A percentile compares a stretch with the other conserved stretches of the same genome.
phyloP scores from a whole-genome alignment of 2,113 vertebrate species.

The Mormyrus iriodes region DNA sequence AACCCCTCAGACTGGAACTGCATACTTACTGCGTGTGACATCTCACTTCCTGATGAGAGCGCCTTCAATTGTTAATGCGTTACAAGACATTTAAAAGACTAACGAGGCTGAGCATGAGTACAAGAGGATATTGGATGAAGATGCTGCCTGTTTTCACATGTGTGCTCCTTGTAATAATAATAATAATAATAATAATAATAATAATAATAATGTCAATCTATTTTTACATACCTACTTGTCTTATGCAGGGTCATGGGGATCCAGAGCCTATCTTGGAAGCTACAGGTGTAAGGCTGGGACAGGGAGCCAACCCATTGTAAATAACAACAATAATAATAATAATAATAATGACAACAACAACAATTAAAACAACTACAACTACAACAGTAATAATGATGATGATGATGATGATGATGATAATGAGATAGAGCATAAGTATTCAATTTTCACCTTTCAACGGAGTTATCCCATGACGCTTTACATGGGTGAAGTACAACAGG shows the following conservation, averaged over 20 bases:
- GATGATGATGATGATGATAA: background rate
- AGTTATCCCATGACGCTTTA: too few relatives aligned
- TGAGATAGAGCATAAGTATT: background rate
- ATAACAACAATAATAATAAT: background rate
- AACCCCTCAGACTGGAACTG: conserved; percentile 26
- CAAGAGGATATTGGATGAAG: background rate
- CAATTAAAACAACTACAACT: too few relatives aligned
- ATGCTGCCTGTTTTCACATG: background rate
- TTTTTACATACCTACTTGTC: too few relatives aligned
- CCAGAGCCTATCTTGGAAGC: too few relatives aligned
- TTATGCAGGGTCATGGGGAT: too few relatives aligned
- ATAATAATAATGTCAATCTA: background rate
- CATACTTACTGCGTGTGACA: conserved; percentile 27
- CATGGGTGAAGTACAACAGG: too few relatives aligned
- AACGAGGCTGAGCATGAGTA: background rate
- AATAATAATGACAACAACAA: too few relatives aligned
- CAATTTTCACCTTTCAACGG: too few relatives aligned
- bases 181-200: background rate
- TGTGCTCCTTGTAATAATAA: background rate
- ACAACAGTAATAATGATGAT: background rate
- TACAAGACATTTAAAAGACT: conserved; percentile 22
- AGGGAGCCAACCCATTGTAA: background rate
- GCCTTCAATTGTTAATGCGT: conserved; percentile 25
- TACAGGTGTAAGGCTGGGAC: too few relatives aligned
- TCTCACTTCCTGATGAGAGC: conserved; percentile 21